These are phyloP conservation scores for Eurosta solidaginis DNA, from an alignment of 1,140 invertebrate genomes.

Conservation along the genomic window DNA sequence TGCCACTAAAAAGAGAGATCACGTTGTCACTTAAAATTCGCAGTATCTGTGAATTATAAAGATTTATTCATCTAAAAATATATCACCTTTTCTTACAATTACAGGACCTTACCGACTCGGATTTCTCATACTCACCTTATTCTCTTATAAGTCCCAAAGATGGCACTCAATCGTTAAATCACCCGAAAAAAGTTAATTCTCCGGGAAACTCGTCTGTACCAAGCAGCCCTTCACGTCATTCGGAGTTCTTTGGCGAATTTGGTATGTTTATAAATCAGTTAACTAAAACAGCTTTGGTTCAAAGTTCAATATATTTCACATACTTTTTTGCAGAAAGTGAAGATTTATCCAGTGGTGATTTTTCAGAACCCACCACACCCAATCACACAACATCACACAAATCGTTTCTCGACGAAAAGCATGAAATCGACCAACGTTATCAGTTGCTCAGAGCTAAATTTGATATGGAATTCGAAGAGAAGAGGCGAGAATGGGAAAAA, in stretches of 20 bases:
- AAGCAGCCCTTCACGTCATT: constrained; percentile 69
- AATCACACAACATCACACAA: constrained; percentile 42
- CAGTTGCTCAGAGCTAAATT: constrained; percentile 70
- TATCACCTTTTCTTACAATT: background rate
- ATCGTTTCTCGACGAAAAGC: constrained; percentile 52
- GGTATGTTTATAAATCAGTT: constrained; percentile 50
- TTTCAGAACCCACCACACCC: constrained; percentile 54
- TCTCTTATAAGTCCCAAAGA: constrained; percentile 51
- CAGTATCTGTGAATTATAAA: too few relatives aligned
- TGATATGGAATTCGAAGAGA: constrained; percentile 72
- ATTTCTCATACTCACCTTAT: constrained; percentile 48
- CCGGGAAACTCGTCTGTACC: constrained; percentile 66
- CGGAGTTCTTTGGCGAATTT: constrained; percentile 67
- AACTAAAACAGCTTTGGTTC: background rate
- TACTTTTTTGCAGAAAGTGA: constrained; percentile 49
- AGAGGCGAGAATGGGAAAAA: constrained; percentile 74
- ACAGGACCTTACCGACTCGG: constrained; percentile 58
- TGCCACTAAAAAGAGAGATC: too few relatives aligned
- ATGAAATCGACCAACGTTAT: constrained; percentile 67
- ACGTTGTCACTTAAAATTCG: background rate
- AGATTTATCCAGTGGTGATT: constrained; percentile 57
- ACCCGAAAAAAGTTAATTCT: constrained; percentile 42
- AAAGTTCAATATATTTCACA: background rate
- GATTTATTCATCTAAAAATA: background rate
- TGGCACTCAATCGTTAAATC: constrained; percentile 38